phyloP scores from a whole-genome alignment of 2,113 vertebrate species.

The Nyctibius bracteatus region DNA sequence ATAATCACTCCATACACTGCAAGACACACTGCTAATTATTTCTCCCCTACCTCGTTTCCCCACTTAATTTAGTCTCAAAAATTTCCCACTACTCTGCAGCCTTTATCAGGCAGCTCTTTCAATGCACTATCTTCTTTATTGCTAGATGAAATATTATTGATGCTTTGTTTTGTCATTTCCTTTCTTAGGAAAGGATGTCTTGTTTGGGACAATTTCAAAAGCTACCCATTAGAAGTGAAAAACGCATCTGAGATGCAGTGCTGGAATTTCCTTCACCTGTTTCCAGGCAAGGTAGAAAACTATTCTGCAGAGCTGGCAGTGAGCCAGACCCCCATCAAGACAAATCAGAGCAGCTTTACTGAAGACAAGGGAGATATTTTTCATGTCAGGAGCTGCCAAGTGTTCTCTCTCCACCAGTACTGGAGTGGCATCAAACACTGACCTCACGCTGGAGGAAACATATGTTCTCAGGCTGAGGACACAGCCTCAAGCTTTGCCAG shows the following conservation, averaged over 20 bases:
- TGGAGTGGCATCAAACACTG: not conserved
- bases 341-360: slow-evolving; percentile 3
- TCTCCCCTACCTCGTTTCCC: not conserved
- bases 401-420: not conserved
- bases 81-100: not conserved
- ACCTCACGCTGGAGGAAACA: not conserved
- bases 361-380: not conserved
- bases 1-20: not conserved
- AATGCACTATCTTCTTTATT: not conserved
- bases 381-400: not conserved
- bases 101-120: not conserved
- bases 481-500: too few species aligned
- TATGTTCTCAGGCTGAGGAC: too few species aligned
- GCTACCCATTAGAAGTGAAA: not conserved
- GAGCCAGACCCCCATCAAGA: not conserved
- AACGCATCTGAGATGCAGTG: not conserved
- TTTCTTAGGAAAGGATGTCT: not conserved
- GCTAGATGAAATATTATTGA: not conserved
- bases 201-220: slow-evolving; percentile 26
- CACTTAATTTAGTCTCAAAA: not conserved
- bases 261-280: not conserved
- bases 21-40: not conserved
- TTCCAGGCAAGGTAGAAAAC: not conserved
- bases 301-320: not conserved
- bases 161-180: slow-evolving; percentile 9